phyloP scores from a whole-genome alignment of 2,888 invertebrate species.

The Perithous albicinctus region DNA sequence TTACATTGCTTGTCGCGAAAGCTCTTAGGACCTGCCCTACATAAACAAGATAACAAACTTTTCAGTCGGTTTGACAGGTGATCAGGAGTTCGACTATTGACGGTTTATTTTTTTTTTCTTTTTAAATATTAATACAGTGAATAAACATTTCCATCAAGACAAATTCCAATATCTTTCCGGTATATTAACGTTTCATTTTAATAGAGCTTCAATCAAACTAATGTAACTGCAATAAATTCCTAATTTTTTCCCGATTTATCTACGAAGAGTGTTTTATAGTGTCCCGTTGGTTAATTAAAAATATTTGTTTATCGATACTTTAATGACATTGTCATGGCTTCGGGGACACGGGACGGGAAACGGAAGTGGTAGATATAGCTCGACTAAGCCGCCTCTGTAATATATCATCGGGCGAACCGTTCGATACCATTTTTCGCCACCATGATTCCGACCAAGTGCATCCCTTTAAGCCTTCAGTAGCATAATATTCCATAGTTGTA shows the following conservation, averaged over 20 bases:
- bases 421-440: background rate
- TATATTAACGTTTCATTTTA: no score
- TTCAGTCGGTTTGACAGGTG: background rate
- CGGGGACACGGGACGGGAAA: background rate
- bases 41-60: constrained; percentile 9
- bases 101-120: no score
- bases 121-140: no score
- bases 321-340: background rate
- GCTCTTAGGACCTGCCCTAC: background rate
- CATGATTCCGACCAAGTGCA: constrained; percentile 6
- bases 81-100: background rate
- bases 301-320: background rate
- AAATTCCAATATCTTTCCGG: no score
- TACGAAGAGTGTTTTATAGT: background rate
- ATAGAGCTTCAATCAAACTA: background rate
- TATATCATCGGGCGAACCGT: background rate
- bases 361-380: constrained; percentile 3
- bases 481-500: background rate
- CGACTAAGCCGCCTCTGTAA: background rate
- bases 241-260: background rate
- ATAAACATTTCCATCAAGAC: no score
- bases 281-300: background rate
- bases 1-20: constrained; percentile 8
- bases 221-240: background rate
- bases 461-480: background rate